These are phyloP conservation scores for Ciona savignyi DNA, from an alignment of 23 tunicate species.

Conservation along the genomic window DNA sequence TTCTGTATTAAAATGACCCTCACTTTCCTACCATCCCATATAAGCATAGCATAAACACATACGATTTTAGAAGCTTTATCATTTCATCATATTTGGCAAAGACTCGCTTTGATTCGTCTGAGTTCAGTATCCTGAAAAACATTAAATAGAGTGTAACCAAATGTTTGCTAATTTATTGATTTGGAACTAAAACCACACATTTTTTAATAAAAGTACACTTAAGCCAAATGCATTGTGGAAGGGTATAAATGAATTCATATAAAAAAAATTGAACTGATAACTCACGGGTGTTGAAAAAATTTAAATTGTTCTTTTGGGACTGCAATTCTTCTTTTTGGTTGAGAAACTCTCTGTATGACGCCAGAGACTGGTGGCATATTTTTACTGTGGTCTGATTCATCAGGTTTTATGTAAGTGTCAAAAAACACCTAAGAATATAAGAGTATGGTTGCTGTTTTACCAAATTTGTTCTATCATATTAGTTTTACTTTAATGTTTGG, in stretches of 20 bases:
- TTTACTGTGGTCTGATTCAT: constrained; percentile 36
- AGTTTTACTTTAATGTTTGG: no score
- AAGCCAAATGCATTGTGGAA: no score
- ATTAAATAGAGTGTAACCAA: neutral
- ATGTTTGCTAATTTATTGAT: neutral
- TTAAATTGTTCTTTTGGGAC: constrained; percentile 71
- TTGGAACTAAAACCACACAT: no score
- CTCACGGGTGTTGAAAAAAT: constrained; percentile 75
- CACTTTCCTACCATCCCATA: no score
- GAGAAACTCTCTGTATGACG: constrained; percentile 57
- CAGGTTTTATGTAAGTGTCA: constrained; percentile 39
- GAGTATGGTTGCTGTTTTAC: no score
- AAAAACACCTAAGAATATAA: constrained; percentile 40
- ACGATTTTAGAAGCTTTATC: constrained; percentile 56
- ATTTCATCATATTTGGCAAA: constrained; percentile 81
- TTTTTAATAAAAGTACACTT: neutral
- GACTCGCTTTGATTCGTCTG: constrained; percentile 57
- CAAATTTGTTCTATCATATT: no score
- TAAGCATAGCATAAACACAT: no score
- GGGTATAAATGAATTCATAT: neutral
- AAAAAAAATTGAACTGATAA: neutral
- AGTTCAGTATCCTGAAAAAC: constrained; percentile 41
- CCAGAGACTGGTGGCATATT: constrained; percentile 94
- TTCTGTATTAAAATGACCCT: no score
- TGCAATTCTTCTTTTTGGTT: constrained; percentile 41